Evolutionary conservation across 2,888 invertebrate genomes (phyloP).

Genomic region (Andrena minutula): DNA sequence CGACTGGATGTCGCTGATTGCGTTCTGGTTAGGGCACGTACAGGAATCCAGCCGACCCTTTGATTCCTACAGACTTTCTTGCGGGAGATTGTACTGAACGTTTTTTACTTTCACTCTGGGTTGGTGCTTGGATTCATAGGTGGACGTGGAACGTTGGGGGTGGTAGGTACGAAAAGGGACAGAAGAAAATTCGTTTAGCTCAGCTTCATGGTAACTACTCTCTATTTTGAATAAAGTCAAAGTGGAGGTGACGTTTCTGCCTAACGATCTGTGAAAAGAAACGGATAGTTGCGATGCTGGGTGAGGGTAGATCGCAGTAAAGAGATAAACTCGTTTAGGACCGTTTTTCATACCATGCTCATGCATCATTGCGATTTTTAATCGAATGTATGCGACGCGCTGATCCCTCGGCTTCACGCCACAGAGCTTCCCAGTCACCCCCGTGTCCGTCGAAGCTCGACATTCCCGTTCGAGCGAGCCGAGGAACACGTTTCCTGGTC

Average conservation of each 20-base stretch:
- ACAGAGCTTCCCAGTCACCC: constrained; percentile 23
- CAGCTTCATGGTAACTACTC: too few species aligned
- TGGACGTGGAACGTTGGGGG: background rate
- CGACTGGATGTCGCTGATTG: constrained; percentile 47
- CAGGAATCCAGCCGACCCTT: constrained; percentile 23
- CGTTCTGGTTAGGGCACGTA: constrained; percentile 36
- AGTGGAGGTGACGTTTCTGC: too few species aligned
- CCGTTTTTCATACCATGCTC: too few species aligned
- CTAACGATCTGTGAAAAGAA: too few species aligned
- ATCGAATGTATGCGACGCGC: background rate
- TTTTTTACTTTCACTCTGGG: constrained; percentile 6
- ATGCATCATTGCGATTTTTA: constrained; percentile 6
- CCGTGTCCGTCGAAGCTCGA: background rate
- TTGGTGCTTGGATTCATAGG: background rate
- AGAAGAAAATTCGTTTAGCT: too few species aligned
- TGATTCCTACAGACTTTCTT: constrained; percentile 20
- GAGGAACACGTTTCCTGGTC: constrained; percentile 21
- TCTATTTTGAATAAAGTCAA: too few species aligned
- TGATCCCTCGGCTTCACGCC: constrained; percentile 16
- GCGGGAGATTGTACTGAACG: background rate
- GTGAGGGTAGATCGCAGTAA: background rate
- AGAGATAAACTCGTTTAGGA: background rate
- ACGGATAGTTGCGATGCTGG: background rate
- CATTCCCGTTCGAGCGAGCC: constrained; percentile 9
- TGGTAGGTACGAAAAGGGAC: background rate